A percentile compares a stretch with the other conserved stretches of the same genome.
phyloP scores from a whole-genome alignment of 2,797 vertebrate species.

The Novumbra hubbsi region DNA sequence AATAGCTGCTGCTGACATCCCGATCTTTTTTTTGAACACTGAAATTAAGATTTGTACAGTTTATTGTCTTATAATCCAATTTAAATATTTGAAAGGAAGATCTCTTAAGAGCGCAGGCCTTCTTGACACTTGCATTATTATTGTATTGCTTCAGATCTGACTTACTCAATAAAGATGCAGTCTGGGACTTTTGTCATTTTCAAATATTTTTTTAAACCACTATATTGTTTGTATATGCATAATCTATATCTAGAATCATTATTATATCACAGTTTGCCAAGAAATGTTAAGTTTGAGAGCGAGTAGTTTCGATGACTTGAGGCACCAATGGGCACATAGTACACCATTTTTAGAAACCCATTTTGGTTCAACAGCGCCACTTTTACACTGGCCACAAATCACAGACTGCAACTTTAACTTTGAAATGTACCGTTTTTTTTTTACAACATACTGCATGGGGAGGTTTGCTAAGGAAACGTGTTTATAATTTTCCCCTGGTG shows the following conservation, averaged over 20 bases:
- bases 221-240: no score
- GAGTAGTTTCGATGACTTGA: no score
- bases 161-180: not conserved
- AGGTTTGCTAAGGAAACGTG: conserved; percentile 12
- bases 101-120: conserved; percentile 19
- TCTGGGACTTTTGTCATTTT: no score
- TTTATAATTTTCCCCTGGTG: conserved; percentile 6
- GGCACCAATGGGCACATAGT: no score
- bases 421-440: not conserved
- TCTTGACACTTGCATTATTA: conserved; percentile 34
- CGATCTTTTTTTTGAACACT: conserved; percentile 47
- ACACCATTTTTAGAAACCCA: no score
- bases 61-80: conserved; percentile 28
- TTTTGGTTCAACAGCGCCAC: no score
- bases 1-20: conserved; percentile 29
- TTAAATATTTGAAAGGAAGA: conserved; percentile 22
- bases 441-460: not conserved
- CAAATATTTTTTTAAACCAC: no score
- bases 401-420: not conserved
- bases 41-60: conserved; percentile 32
- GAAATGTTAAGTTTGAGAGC: no score
- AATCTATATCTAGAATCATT: no score
- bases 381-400: not conserved
- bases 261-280: no score
- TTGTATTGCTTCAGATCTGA: conserved; percentile 32